phyloP scores from a whole-genome alignment of 2,797 vertebrate genomes.

The Hippoglossus hippoglossus region DNA sequence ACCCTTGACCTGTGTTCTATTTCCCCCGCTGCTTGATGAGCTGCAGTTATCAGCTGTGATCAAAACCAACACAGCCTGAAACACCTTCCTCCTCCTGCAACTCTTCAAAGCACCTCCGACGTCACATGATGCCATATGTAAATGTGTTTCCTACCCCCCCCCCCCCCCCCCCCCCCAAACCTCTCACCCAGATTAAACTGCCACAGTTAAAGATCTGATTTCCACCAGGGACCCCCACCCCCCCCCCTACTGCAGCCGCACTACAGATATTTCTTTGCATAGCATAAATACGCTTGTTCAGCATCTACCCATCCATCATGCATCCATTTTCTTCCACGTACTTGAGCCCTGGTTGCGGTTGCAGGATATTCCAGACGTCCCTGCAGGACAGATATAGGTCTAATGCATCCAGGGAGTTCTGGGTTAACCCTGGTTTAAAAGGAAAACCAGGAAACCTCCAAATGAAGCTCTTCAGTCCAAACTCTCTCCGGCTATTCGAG shows the following conservation, averaged over 20 bases:
- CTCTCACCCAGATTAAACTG: constrained; percentile 20
- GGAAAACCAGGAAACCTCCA: too few species aligned
- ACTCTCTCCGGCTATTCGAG: too few species aligned
- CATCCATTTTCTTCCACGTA: neutral
- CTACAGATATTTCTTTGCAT: too few species aligned
- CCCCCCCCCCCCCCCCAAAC: neutral
- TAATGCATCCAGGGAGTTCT: too few species aligned
- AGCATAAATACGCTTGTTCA: too few species aligned
- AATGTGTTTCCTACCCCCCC: constrained; percentile 3
- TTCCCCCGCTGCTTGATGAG: constrained; percentile 58
- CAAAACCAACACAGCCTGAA: constrained; percentile 31
- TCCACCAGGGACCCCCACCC: constrained; percentile 1
- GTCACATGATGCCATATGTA: constrained; percentile 9
- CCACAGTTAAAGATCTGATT: constrained; percentile 21
- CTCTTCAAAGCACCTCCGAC: constrained; percentile 28
- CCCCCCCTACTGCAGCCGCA: neutral
- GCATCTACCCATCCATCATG: too few species aligned
- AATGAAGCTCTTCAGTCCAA: too few species aligned
- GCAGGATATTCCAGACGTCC: neutral
- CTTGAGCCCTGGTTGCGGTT: neutral
- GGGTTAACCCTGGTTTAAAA: too few species aligned
- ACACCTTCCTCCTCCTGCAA: constrained; percentile 17
- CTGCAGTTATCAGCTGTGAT: constrained; percentile 54
- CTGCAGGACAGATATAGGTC: too few species aligned
- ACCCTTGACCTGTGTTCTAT: constrained; percentile 54